A percentile compares a stretch with the other conserved stretches of the same genome.
phyloP scores from a whole-genome alignment of 2,888 invertebrate genomes.

The Brenthis hecate region DNA sequence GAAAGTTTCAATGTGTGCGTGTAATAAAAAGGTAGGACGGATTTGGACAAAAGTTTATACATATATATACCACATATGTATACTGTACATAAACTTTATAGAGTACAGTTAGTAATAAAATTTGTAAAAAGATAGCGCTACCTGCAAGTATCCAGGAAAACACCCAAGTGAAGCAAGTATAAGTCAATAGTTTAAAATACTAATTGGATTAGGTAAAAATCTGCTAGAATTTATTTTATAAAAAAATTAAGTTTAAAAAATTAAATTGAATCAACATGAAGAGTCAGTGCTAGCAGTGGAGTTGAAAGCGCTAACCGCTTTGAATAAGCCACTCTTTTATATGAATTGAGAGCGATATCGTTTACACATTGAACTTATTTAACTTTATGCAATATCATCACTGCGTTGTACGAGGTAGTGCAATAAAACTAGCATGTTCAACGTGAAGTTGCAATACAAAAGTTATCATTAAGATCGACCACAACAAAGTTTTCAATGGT shows the following conservation, averaged over 20 bases:
- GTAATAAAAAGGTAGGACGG: too few relatives aligned
- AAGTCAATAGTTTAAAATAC: too few relatives aligned
- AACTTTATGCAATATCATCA: conserved; percentile 60
- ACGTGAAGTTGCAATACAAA: conserved; percentile 55
- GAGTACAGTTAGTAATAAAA: too few relatives aligned
- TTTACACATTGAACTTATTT: conserved; percentile 60
- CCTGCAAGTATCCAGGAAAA: too few relatives aligned
- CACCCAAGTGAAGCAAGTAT: too few relatives aligned
- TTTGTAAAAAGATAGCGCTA: too few relatives aligned
- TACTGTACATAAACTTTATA: too few relatives aligned
- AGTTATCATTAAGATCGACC: conserved; percentile 65
- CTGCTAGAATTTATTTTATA: not conserved
- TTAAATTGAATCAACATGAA: not conserved
- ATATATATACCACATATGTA: too few relatives aligned
- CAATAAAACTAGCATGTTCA: conserved; percentile 67
- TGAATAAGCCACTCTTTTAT: conserved; percentile 1
- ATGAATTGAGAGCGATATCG: conserved; percentile 39
- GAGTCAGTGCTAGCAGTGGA: not conserved
- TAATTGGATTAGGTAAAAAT: too few relatives aligned
- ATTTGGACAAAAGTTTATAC: too few relatives aligned
- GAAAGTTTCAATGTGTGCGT: too few relatives aligned
- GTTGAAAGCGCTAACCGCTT: too few relatives aligned
- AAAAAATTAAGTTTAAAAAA: conserved; percentile 1
- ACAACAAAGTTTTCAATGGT: conserved; percentile 69
- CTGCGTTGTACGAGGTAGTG: conserved; percentile 50